phyloP scores from a whole-genome alignment of 2,797 vertebrate genomes.

The Macropus fuliginosus region DNA sequence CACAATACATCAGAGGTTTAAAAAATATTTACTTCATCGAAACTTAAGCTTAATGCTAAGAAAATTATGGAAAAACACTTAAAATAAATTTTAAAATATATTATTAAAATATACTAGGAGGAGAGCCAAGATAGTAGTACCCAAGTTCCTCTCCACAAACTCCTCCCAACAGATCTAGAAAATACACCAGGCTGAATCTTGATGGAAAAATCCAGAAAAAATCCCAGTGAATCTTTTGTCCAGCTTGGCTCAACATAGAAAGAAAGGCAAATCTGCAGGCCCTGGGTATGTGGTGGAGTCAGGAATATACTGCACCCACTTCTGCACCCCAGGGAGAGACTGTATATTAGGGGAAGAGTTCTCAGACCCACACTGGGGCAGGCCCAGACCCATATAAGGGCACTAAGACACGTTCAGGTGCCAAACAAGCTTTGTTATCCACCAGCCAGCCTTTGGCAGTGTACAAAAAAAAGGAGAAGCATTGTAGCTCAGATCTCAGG shows the following conservation, averaged over 20 bases:
- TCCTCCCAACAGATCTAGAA: too few relatives aligned
- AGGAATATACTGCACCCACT: neutral
- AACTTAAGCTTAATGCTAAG: neutral
- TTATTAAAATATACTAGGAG: conserved; percentile 21
- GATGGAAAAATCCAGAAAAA: too few relatives aligned
- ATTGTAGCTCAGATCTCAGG: neutral
- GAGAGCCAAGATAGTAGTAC: conserved; percentile 19
- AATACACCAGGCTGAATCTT: too few relatives aligned
- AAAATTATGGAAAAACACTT: neutral
- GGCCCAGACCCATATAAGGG: neutral
- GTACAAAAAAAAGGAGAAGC: neutral
- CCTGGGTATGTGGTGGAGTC: too few relatives aligned
- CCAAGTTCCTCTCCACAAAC: too few relatives aligned
- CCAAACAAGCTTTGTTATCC: neutral
- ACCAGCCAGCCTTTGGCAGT: neutral
- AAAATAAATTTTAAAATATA: neutral
- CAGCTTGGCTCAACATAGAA: too few relatives aligned
- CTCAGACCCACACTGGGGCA: neutral
- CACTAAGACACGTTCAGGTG: neutral
- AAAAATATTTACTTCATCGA: conserved; percentile 8
- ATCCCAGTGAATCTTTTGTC: too few relatives aligned
- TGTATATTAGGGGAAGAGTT: neutral
- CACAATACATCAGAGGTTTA: neutral
- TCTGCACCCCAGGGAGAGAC: neutral
- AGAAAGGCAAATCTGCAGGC: too few relatives aligned